Base-by-base conservation (phyloP, 2,113 vertebrate genomes). In the Phylloscopus trochilus region DNA sequence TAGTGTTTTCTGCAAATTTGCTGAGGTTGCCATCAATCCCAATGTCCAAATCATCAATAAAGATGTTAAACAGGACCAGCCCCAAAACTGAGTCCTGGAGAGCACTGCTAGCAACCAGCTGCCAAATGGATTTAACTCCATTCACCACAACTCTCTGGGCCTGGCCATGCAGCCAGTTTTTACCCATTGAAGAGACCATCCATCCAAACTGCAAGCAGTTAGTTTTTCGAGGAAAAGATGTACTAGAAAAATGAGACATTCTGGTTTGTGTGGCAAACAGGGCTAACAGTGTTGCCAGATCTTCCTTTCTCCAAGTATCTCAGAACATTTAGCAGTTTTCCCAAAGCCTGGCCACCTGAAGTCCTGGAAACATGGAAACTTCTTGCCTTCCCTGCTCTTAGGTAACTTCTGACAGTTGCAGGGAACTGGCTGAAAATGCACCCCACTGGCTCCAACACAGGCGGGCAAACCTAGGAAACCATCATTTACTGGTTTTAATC, bases 401-500 rank as follows among this genome's bases (percentile, higher is more conserved):
- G 56, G 28, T 64, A 30, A 67, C 52, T 88, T 67, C 78, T 93
- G 67, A 47, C 6, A 14, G 47, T 59, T 70, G 46, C 43, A 77
- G 41, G 22, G 27, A 51, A 23, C 39, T 2, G 10, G 63, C 30
- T 83, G 75, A 66, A 86, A 91, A 93, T 33, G 52, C 14, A 27
- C 7, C 4, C 39, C 11, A 3, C 17, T 52, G 35, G 4, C 70
- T 82, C 31, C 0, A 0, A 85, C n/a, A 82, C 9, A 41, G 69
- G 51, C 1, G 0, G 43, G 30, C 23, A 28, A 83, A 90, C 24
- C 28, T 31, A 66, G 53, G 43, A 76, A 92, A 83, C 46, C 49
- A 46, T n/a, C 16, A 51, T 58, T 90, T 70, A 58, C 30, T 72
- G 43, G 17, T 89, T 93, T 92, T 68, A 78, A 33, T 72, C 15